Evolutionary conservation across 2,113 vertebrate species (phyloP).

Genomic region (Percina caprodes): DNA sequence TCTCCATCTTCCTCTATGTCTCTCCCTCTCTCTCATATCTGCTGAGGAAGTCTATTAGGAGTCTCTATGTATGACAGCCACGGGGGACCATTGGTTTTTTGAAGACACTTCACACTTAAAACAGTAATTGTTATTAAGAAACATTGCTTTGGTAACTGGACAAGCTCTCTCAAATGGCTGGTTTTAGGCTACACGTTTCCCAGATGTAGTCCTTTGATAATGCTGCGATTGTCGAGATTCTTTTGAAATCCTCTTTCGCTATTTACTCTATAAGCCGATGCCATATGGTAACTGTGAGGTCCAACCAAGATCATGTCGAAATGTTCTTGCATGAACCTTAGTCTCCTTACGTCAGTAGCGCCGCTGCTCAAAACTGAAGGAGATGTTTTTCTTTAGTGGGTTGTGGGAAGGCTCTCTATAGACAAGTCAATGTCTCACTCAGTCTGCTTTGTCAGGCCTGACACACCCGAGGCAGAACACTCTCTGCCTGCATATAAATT

Average conservation of each 20-base stretch:
- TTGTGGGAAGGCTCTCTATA: slow-evolving; percentile 67
- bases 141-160: slow-evolving; percentile 42
- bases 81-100: slow-evolving; percentile 56
- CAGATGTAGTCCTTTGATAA: slow-evolving; percentile 37
- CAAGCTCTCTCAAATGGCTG: slow-evolving; percentile 38
- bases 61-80: slow-evolving; percentile 51
- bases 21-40: slow-evolving; percentile 43
- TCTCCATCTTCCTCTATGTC: slow-evolving; percentile 37
- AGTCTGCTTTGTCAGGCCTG: slow-evolving; percentile 78
- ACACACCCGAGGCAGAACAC: slow-evolving; percentile 70
- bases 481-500: slow-evolving; percentile 77
- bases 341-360: slow-evolving; percentile 11
- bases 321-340: slow-evolving; percentile 2
- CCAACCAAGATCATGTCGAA: slow-evolving; percentile 18
- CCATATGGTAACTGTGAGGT: slow-evolving; percentile 5
- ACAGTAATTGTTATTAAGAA: slow-evolving; percentile 61
- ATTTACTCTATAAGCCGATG: slow-evolving; percentile 12
- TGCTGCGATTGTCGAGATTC: neutral
- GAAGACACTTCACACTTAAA: slow-evolving; percentile 55
- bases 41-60: slow-evolving; percentile 64
- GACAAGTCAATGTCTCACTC: slow-evolving; percentile 72
- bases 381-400: slow-evolving; percentile 56
- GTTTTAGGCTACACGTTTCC: slow-evolving; percentile 34
- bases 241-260: slow-evolving; percentile 13
- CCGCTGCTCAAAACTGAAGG: slow-evolving; percentile 5